phyloP scores from a whole-genome alignment of 2,113 vertebrate genomes.

The Petrocephalus microphthalmus region DNA sequence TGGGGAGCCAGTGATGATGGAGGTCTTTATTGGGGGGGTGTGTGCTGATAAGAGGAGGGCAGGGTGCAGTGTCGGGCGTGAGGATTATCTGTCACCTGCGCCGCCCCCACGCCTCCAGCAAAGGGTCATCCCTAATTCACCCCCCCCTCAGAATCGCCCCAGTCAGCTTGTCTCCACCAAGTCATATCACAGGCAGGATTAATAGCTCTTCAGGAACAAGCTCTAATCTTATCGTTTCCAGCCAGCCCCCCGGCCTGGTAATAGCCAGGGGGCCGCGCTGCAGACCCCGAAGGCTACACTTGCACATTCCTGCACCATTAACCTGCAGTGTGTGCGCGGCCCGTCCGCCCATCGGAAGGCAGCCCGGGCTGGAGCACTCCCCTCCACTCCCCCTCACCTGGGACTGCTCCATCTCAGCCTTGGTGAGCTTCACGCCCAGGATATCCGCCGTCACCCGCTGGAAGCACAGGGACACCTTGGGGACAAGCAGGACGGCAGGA shows the following conservation, averaged over 20 bases:
- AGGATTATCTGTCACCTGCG: slow-evolving; percentile 11
- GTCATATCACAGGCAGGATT: slow-evolving; percentile 57
- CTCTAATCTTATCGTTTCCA: slow-evolving; percentile 57
- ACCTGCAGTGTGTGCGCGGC: slow-evolving; percentile 47
- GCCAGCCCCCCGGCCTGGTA: slow-evolving; percentile 36
- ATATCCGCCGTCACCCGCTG: slow-evolving; percentile 94
- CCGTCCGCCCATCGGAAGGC: not conserved
- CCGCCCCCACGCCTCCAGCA: not conserved
- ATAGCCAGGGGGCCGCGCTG: slow-evolving; percentile 31
- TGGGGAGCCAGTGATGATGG: slow-evolving; percentile 32
- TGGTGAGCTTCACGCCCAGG: slow-evolving; percentile 94
- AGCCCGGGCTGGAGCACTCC: not conserved
- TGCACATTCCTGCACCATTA: slow-evolving; percentile 53
- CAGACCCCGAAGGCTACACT: slow-evolving; percentile 38
- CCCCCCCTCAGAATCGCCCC: slow-evolving; percentile 21
- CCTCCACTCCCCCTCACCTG: slow-evolving; percentile 69
- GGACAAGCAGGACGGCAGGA: slow-evolving; percentile 44
- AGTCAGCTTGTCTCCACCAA: slow-evolving; percentile 57
- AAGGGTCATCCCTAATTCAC: slow-evolving; percentile 3
- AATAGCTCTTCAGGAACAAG: slow-evolving; percentile 55
- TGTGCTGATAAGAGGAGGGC: not conserved
- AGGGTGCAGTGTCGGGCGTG: not conserved
- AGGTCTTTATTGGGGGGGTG: slow-evolving; percentile 41
- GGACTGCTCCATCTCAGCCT: slow-evolving; percentile 96
- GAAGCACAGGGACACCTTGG: slow-evolving; percentile 92